A percentile compares a stretch with the other conserved stretches of the same genome.
Conservation (phyloP, 2,797 vertebrate species). For the Betta splendens region DNA sequence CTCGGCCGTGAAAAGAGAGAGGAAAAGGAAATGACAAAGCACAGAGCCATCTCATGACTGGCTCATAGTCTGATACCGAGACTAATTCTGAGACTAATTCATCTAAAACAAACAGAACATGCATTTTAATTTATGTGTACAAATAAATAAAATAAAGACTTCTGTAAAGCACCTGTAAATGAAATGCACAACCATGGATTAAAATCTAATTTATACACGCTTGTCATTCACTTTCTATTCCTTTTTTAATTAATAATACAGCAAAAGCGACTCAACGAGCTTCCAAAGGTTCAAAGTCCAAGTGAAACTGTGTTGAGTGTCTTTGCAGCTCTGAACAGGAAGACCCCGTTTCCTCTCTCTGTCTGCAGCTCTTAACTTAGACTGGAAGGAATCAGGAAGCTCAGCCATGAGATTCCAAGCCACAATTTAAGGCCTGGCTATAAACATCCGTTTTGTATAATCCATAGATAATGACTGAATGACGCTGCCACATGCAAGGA, state of each 20-base stretch:
- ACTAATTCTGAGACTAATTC: slow-evolving; percentile 15
- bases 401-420: slow-evolving; percentile 58
- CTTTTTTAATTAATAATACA: background rate
- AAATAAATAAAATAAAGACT: background rate
- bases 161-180: too few relatives aligned
- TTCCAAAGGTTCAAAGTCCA: background rate
- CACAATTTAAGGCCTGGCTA: slow-evolving; percentile 51
- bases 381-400: slow-evolving; percentile 72
- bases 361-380: slow-evolving; percentile 55
- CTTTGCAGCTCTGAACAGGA: slow-evolving; percentile 70
- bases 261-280: background rate
- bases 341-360: slow-evolving; percentile 70
- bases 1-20: slow-evolving; percentile 28
- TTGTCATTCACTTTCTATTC: slow-evolving; percentile 19
- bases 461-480: slow-evolving; percentile 27
- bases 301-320: slow-evolving; percentile 16
- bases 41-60: slow-evolving; percentile 36
- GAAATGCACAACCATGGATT: slow-evolving; percentile 1
- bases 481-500: background rate
- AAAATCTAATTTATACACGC: background rate
- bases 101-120: background rate
- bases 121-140: background rate
- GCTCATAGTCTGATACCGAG: slow-evolving; percentile 15
- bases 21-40: slow-evolving; percentile 59
- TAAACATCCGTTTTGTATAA: slow-evolving; percentile 63